phyloP scores from a whole-genome alignment of 2,797 vertebrate species.

The Serranus cabrilla region DNA sequence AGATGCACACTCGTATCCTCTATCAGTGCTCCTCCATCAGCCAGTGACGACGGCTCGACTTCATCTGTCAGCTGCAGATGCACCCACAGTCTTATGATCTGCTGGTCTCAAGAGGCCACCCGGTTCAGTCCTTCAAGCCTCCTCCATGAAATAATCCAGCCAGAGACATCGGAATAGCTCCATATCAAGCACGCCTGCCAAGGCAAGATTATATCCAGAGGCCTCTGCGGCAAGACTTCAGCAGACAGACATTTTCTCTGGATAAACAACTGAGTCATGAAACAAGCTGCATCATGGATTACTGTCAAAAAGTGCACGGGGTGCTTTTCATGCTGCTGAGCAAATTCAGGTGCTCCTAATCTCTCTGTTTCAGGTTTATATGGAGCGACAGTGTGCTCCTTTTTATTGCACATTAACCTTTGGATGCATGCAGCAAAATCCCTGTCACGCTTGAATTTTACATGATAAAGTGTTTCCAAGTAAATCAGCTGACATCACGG shows the following conservation, averaged over 20 bases:
- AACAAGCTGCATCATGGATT: conserved; percentile 37
- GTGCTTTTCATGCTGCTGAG: conserved; percentile 13
- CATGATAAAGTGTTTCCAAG: background rate
- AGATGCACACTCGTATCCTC: conserved; percentile 53
- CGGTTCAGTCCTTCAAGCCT: conserved; percentile 42
- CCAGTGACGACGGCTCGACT: conserved; percentile 36
- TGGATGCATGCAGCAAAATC: background rate
- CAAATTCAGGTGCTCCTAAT: background rate
- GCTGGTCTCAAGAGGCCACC: conserved; percentile 21
- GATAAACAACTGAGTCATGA: conserved; percentile 67
- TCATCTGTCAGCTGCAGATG: conserved; percentile 68
- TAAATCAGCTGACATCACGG: background rate
- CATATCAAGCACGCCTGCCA: conserved; percentile 37
- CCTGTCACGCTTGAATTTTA: background rate
- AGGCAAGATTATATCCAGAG: conserved; percentile 51
- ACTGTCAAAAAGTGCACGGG: conserved; percentile 30
- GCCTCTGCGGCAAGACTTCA: conserved; percentile 39
- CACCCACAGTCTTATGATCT: conserved; percentile 39
- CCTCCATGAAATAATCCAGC: conserved; percentile 37
- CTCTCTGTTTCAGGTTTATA: conserved; percentile 1
- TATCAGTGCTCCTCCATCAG: conserved; percentile 34
- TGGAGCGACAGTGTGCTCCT: background rate
- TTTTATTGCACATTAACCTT: conserved; percentile 1
- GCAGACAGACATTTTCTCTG: conserved; percentile 46
- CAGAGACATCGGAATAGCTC: conserved; percentile 48